These are phyloP conservation scores for Stichopus chloronotus DNA, from an alignment of 35 echinoderm and acorn worm genomes.

Conservation along the genomic window DNA sequence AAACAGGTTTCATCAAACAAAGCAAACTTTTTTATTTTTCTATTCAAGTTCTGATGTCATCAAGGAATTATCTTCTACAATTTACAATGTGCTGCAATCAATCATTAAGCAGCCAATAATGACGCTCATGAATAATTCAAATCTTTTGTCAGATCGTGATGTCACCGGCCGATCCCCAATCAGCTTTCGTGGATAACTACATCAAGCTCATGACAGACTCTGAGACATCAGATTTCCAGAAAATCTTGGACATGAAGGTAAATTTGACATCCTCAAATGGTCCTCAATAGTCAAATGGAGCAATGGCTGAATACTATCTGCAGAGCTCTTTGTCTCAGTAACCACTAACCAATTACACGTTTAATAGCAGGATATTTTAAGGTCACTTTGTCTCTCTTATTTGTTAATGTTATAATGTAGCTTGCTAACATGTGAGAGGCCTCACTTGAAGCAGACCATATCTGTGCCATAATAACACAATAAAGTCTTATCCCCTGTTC, in stretches of 20 bases:
- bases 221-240: conserved; percentile 98
- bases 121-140: not conserved
- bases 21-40: not conserved
- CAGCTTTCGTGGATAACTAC: conserved; percentile 97
- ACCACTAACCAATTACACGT: too few species aligned
- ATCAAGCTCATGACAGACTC: conserved; percentile 95
- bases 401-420: too few species aligned
- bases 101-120: not conserved
- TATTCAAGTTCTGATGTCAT: not conserved
- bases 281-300: too few species aligned
- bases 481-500: too few species aligned
- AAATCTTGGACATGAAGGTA: conserved; percentile 98
- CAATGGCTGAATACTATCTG: too few species aligned
- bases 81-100: not conserved
- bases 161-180: conserved; percentile 88
- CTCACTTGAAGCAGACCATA: too few species aligned
- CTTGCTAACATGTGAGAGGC: too few species aligned
- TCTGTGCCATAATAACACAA: too few species aligned
- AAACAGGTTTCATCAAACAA: not conserved
- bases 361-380: too few species aligned
- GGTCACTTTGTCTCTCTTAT: too few species aligned
- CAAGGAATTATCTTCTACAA: not conserved
- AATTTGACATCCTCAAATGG: not conserved
- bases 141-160: conserved; percentile 83
- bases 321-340: too few species aligned